Percentiles rank a stretch among this genome's conserved stretches.
phyloP scores from a whole-genome alignment of 1,140 invertebrate species.

The Chionoecetes opilio region DNA sequence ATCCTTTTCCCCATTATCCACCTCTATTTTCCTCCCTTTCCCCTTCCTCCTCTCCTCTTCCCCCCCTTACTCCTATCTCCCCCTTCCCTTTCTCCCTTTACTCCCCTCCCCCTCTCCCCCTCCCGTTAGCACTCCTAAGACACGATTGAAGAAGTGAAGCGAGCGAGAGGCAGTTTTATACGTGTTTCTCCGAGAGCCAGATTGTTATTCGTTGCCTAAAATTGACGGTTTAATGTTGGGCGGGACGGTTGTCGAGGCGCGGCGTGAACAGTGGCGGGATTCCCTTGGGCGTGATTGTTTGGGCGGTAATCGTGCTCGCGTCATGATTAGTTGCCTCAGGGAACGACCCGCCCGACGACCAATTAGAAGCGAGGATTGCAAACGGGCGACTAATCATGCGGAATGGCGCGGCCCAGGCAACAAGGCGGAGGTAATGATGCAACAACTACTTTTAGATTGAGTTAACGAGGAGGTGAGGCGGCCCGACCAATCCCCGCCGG shows the following conservation, averaged over 20 bases:
- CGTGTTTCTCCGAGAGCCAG: constrained; percentile 38
- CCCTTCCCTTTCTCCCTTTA: background rate
- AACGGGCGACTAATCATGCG: constrained; percentile 76
- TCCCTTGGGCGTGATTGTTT: constrained; percentile 72
- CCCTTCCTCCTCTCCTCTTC: background rate
- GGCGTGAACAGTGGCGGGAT: constrained; percentile 47
- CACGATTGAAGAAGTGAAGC: constrained; percentile 67
- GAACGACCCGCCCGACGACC: constrained; percentile 71
- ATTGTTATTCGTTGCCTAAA: constrained; percentile 73
- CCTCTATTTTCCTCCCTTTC: background rate
- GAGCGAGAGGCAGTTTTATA: constrained; percentile 65
- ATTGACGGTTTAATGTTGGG: constrained; percentile 75
- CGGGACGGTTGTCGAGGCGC: constrained; percentile 55
- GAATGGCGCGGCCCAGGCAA: constrained; percentile 62
- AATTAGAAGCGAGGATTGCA: constrained; percentile 76
- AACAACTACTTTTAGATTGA: constrained; percentile 70
- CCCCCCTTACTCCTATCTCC: background rate
- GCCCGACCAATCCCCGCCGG: background rate
- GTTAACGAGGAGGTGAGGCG: constrained; percentile 67
- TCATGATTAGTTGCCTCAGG: constrained; percentile 78
- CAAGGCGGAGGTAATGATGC: constrained; percentile 61
- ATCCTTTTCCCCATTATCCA: too few relatives aligned
- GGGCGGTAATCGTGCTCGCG: constrained; percentile 73
- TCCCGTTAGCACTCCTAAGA: constrained; percentile 35
- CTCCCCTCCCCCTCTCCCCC: background rate